Base-by-base conservation (phyloP, 2,113 vertebrate genomes). In the Lepisosteus oculatus region DNA sequence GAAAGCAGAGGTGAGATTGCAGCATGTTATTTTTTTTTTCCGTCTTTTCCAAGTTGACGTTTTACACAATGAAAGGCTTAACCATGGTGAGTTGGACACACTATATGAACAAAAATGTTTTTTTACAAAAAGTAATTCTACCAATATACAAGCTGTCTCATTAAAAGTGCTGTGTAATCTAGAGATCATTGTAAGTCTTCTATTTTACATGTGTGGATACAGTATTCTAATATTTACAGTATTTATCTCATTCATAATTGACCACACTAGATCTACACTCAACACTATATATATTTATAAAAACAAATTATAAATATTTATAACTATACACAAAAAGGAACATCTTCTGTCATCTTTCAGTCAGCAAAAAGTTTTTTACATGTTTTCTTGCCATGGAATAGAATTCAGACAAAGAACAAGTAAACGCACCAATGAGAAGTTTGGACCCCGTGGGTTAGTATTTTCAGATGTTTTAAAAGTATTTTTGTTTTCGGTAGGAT, bases 61-160 rank as follows among this genome's bases (percentile, higher is more conserved):
- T n/a, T 59, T 59, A 59, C 1, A 59, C 56, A 11, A 59, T 59
- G 41, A 67, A 70, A 74, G 44, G 43, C 8, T 57, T 63, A 68
- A 59, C 11, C 3, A 13, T n/a, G 11, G 15, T 66, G 67, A 13
- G 15, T 45, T 43, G 45, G 47, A 59, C 9, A 29, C 56, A 15
- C 12, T 57, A 45, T 17, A 11, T 62, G 29, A 54, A 68, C 14
- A 57, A 45, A 66, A 61, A 15, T 41, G 55, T 11, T 42, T 8
- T 65, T 69, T 57, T 69, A 77, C 65, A 76, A 65, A 44, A 55
- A 61, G 79, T 69, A 61, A 81, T 44, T 64, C 55, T 76, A 43
- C 6, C 61, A 55, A 74, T 73, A 67, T 80, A 51, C 47, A 51
- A 51, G 47, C 9, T 51, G 9, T 51, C 47, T 51, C 47, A 9